These are phyloP conservation scores for Ianthella basta DNA, from an alignment of 37 sponge, comb jelly and placozoan species.

Conservation along the genomic window DNA sequence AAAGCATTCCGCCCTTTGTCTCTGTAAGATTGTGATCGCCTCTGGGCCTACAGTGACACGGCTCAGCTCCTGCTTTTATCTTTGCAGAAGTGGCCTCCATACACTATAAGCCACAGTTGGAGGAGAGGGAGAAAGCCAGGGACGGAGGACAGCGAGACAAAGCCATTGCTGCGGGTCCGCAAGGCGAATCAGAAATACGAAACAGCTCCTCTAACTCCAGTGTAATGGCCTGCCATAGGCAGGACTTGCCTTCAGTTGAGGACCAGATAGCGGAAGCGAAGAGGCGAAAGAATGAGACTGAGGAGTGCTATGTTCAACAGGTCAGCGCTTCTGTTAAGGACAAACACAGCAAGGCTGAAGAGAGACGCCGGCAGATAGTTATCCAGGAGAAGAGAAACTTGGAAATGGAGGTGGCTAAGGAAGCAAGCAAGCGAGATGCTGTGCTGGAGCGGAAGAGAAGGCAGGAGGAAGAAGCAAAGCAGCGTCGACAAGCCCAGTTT, in stretches of 20 bases:
- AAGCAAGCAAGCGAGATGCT: neutral
- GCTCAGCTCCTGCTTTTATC: too few species aligned
- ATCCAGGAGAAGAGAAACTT: neutral
- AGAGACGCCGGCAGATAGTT: neutral
- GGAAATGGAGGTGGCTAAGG: neutral
- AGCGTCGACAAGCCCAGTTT: neutral
- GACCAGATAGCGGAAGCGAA: neutral
- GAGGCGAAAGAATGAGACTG: neutral
- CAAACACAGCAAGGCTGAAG: neutral
- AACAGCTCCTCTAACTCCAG: neutral
- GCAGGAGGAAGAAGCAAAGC: conserved; percentile 7
- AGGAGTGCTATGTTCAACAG: neutral
- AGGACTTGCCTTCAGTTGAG: conserved; percentile 16
- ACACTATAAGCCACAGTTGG: too few species aligned
- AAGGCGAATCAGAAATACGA: too few species aligned
- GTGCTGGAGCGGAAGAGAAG: conserved; percentile 9
- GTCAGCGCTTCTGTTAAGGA: neutral
- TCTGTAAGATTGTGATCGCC: too few species aligned
- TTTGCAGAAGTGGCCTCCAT: too few species aligned
- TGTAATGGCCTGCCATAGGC: conserved; percentile 7
- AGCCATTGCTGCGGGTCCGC: too few species aligned
- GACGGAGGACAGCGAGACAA: too few species aligned
- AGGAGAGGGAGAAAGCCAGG: too few species aligned
- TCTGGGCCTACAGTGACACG: too few species aligned
- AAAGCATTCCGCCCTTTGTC: too few species aligned